Evolutionary conservation across 2,797 vertebrate species (phyloP), one percentile per base, ranked within the genome.

Genomic region (Falco novaeseelandiae): DNA sequence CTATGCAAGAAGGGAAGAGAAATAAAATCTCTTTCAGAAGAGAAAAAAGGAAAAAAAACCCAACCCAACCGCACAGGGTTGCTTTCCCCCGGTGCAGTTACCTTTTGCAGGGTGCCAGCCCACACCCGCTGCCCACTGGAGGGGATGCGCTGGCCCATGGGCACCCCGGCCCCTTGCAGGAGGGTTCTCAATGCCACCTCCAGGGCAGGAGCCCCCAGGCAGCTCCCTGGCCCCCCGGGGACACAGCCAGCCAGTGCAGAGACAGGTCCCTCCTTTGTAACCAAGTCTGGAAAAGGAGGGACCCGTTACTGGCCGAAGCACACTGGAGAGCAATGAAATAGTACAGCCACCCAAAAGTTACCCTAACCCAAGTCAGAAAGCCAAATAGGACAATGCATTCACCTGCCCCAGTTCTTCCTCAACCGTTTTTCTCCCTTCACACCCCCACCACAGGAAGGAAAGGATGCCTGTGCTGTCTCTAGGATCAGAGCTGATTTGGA

Each of bases 41-140:
- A 59, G 22, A 38, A 51, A 73, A 89, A 55, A 8, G 7, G 21
- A n/a, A 32, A 32, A 32, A 38, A 34, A 16, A 6, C 2, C 20
- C 5, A 46, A 46, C 14, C 48, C 16, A 34, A 3, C 15, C 2
- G 22, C 18, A 34, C 21, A 18, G 0, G 1, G 26, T 32, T 27
- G 20, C 34, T 27, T 32, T 25, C 23, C 36, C 18, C 26, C 25
- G 8, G 6, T n/a, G 10, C 17, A 23, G 30, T 14, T 20, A 19
- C 9, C 22, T 48, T 52, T 20, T 17, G 0, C 40, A 36, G 32
- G 27, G 5, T 25, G 32, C 3, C 8, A 25, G 27, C 5, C 26
- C 8, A 4, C 12, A 12, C 49, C 12, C 8, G 1, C 15, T 12
- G 29, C 22, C 40, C 2, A 44, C 48, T n/a, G 32, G 14, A 26